Base-by-base conservation (phyloP, 2,797 vertebrate genomes). In the Odontamblyopus rebecca region DNA sequence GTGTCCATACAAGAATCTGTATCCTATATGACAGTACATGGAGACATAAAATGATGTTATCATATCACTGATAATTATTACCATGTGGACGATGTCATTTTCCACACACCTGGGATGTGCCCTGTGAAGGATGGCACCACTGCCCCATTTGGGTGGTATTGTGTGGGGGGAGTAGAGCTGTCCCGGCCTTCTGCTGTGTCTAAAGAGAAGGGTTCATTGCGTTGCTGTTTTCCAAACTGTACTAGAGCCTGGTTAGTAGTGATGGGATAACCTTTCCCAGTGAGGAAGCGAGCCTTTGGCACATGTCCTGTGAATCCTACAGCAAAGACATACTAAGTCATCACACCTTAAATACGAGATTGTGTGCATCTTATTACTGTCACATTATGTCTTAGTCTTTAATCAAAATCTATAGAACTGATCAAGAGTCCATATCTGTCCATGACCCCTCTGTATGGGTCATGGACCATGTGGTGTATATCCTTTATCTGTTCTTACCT, bases 291-390 rank as follows among this genome's bases (percentile, higher is more conserved):
- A 16, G 89, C 85, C 7, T 59, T 59, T 29, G 94, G 93, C 74
- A 95, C 86, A 0, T 92, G 95, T 0, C 93, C 92, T 0, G 77
- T 93, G 85, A 94, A 96, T 53, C 92, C 95, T 95, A 71, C 54
- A 74, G 8, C 26, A 66, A 15, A 66, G 8, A 63, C 61, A 51
- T 7, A 29, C 7, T 13, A 66, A 51, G 5, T 51, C 4, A 50
- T 1, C 61, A 63, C n/a, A 63, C 23, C 12, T 12, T 41, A 26
- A 26, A 26, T 48, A 48, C 16, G 13, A 4, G 41, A 44, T 44
- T 44, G 41, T 41, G 11, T 41, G 41, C 44, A 48, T 48, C 44
- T 48, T 48, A 48, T 48, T 48, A 8, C 53, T 23, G 7, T 23
- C 53, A 54, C 53, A 8, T 48, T 48, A 48, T 35, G 29, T 35